Base-by-base conservation (phyloP, 2,888 invertebrate species). In the Neria commutata region DNA sequence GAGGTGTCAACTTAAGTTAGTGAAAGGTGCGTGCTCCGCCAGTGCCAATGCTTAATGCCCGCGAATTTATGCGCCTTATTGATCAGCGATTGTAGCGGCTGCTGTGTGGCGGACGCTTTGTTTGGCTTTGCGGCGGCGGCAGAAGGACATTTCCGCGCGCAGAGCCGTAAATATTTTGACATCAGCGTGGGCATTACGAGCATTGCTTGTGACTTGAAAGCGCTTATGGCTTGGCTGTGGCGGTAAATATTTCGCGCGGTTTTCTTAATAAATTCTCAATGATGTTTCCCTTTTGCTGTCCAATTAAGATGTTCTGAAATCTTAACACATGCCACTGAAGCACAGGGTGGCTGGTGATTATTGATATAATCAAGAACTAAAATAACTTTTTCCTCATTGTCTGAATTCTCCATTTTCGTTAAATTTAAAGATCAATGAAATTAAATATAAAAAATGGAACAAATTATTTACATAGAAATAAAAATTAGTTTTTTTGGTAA, bases 1-100 rank as follows among this genome's bases (percentile, higher is more conserved):
- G 72, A 74, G 71, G 74, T 78, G 78, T 76, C 77, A 76, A 77
- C 76, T 78, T 77, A 78, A 71, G 68, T 67, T 70, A 71, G 72
- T 71, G 72, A 74, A 76, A 76, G 73, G 72, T 72, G 65, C 51
- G n/a, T n/a, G n/a, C n/a, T n/a, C 46, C 50, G 21, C 24, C 61
- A 48, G 47, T 33, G 40, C 49, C 50, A 54, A n/a, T 34, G 23
- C 59, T 63, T 75, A 75, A 73, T 74, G 69, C 67, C 67, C 67
- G 66, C 63, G 69, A 73, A 73, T 49, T 53, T 48, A 58, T 75
- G 61, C 60, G 56, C 55, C 21, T 25, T 48, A 58, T 54, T 61
- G 49, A 58, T 52, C 58, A 55, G 10, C 26, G 47, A 24, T 23
- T 26, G 40, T 42, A 4, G 11, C 3, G 2, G 21, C n/a, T n/a